Percentiles rank a stretch among this genome's conserved stretches.
Evolutionary conservation across 2,113 vertebrate genomes (phyloP).

Genomic region (Kryptolebias marmoratus): DNA sequence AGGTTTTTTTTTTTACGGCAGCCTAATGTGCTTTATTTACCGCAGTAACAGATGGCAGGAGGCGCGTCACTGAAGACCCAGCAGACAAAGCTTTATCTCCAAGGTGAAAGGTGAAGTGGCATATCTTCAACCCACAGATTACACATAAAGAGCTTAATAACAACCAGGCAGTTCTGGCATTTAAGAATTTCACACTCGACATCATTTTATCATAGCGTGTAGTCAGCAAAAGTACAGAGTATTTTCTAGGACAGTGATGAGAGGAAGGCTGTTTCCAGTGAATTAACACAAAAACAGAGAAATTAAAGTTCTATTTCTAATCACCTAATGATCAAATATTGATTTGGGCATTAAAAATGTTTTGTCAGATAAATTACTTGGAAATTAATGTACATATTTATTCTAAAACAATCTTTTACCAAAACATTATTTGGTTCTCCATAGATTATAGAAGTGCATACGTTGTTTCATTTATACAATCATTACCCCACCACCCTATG

Average conservation of each 20-base stretch:
- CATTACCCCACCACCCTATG: no score
- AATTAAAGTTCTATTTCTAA: background rate
- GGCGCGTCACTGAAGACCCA: conserved; percentile 24
- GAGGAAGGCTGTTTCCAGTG: conserved; percentile 16
- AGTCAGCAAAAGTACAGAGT: conserved; percentile 53
- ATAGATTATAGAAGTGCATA: background rate
- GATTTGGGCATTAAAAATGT: no score
- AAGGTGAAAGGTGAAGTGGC: conserved; percentile 51
- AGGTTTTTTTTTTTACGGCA: conserved; percentile 10
- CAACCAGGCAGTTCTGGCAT: conserved; percentile 44
- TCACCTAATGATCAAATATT: background rate
- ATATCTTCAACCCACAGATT: conserved; percentile 39
- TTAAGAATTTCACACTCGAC: conserved; percentile 54
- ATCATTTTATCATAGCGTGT: conserved; percentile 55
- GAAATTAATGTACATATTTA: background rate
- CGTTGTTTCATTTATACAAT: no score
- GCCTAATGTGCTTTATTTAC: conserved; percentile 15
- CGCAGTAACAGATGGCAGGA: conserved; percentile 30
- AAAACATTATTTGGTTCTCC: background rate
- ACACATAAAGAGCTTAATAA: conserved; percentile 42
- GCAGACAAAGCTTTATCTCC: conserved; percentile 34
- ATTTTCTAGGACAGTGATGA: conserved; percentile 9
- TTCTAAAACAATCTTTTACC: no score
- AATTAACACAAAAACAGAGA: background rate
- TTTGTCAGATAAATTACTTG: no score